Conservation (phyloP, 1,140 invertebrate genomes). For the Nebria ingens region DNA sequence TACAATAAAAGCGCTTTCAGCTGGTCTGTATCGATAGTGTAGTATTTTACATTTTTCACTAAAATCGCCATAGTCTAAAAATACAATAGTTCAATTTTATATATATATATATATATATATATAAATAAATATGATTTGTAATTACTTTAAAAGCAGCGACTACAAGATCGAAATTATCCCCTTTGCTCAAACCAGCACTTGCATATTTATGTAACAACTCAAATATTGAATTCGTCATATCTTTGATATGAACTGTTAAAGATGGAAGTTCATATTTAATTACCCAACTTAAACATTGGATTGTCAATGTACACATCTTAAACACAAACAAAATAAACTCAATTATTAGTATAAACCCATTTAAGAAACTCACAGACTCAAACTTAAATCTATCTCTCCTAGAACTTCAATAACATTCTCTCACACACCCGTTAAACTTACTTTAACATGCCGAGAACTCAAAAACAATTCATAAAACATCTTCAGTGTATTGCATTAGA, state of each 20-base stretch:
- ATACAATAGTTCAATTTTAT: constrained; percentile 15
- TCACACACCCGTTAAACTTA: constrained; percentile 33
- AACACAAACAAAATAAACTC: constrained; percentile 21
- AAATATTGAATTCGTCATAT: constrained; percentile 67
- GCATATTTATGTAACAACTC: constrained; percentile 83
- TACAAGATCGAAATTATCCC: constrained; percentile 82
- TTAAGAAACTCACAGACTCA: too few species aligned
- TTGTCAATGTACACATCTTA: constrained; percentile 48
- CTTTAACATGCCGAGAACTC: constrained; percentile 73
- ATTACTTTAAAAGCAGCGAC: constrained; percentile 77
- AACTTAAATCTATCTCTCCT: too few species aligned
- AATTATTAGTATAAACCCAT: too few species aligned
- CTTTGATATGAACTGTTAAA: constrained; percentile 49
- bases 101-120: constrained; percentile 14
- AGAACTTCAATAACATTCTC: too few species aligned
- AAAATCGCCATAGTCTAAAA: constrained; percentile 65
- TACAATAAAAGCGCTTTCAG: constrained; percentile 76
- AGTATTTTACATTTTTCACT: constrained; percentile 63
- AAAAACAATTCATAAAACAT: too few species aligned
- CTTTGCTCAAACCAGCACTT: constrained; percentile 64
- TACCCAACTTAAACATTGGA: constrained; percentile 63
- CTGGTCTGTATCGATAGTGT: constrained; percentile 60
- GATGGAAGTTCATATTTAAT: constrained; percentile 64
- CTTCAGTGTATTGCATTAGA: too few species aligned
- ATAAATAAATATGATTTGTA: constrained; percentile 10